These are phyloP conservation scores for Phortica okadai DNA, from an alignment of 2,888 invertebrate genomes.

Conservation along the genomic window DNA sequence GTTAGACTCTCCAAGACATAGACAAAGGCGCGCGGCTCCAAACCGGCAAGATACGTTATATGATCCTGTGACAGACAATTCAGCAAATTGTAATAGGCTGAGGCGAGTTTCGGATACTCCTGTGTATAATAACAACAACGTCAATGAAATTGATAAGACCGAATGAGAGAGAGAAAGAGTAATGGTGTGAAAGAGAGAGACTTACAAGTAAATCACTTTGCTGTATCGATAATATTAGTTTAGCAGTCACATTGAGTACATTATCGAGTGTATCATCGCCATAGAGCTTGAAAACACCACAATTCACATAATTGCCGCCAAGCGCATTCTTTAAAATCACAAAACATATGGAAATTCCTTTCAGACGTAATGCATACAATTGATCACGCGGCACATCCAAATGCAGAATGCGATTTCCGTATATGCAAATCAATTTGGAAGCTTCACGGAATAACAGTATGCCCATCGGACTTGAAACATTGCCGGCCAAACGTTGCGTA, in stretches of 20 bases:
- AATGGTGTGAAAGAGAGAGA: background rate
- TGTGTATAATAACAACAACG: conserved; percentile 78
- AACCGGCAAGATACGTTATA: conserved; percentile 94
- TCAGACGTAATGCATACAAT: conserved; percentile 94
- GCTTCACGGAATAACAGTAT: conserved; percentile 97
- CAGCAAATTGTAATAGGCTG: conserved; percentile 95
- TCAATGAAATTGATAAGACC: too few relatives aligned
- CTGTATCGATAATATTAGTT: conserved; percentile 94
- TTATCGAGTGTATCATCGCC: conserved; percentile 98
- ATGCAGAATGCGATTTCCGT: conserved; percentile 94
- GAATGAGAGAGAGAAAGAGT: background rate
- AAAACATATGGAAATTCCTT: conserved; percentile 97
- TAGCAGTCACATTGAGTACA: conserved; percentile 95
- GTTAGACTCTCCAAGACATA: conserved; percentile 97
- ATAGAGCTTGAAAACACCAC: conserved; percentile 96
- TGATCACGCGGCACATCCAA: conserved; percentile 95
- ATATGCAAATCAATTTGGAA: conserved; percentile 96
- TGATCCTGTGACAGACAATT: conserved; percentile 98
- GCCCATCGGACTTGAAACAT: conserved; percentile 98
- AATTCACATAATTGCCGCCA: conserved; percentile 98
- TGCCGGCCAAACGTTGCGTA: conserved; percentile 96
- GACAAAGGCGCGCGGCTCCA: conserved; percentile 96
- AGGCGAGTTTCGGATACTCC: conserved; percentile 98
- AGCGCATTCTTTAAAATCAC: conserved; percentile 96
- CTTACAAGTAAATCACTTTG: conserved; percentile 93